Conservation (phyloP, 2,797 vertebrate species). For the Gallinago solitaria region DNA sequence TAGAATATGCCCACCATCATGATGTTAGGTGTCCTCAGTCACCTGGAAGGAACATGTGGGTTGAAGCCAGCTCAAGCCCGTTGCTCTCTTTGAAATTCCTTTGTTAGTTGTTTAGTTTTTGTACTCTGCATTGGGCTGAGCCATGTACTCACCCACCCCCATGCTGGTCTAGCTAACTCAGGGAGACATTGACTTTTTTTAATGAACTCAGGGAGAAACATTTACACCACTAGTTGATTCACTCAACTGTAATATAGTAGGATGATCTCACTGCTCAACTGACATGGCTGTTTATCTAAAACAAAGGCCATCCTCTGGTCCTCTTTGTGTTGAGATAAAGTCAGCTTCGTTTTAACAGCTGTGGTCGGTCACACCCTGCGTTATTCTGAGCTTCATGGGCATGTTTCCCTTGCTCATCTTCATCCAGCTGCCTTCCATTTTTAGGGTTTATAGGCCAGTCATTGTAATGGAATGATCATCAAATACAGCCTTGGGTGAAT, state of each 20-base stretch:
- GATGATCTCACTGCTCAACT: not conserved
- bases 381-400: not conserved
- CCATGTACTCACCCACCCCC: accelerated
- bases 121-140: not conserved
- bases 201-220: not conserved
- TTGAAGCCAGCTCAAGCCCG: not conserved
- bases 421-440: not conserved
- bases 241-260: not conserved
- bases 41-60: accelerated
- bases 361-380: not conserved
- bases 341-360: not conserved
- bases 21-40: accelerated
- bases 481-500: not conserved
- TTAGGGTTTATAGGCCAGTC: not conserved
- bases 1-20: not conserved
- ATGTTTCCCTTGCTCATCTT: not conserved
- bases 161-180: not conserved
- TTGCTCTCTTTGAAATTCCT: not conserved
- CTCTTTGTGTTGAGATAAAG: not conserved
- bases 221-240: not conserved
- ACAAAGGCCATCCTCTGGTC: not conserved
- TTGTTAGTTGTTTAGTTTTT: not conserved
- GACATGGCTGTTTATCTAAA: not conserved
- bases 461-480: not conserved
- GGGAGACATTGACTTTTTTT: not conserved